Percentiles rank a stretch among this genome's conserved stretches.
Conservation (phyloP, 2,797 vertebrate species). For the Tinamus major region DNA sequence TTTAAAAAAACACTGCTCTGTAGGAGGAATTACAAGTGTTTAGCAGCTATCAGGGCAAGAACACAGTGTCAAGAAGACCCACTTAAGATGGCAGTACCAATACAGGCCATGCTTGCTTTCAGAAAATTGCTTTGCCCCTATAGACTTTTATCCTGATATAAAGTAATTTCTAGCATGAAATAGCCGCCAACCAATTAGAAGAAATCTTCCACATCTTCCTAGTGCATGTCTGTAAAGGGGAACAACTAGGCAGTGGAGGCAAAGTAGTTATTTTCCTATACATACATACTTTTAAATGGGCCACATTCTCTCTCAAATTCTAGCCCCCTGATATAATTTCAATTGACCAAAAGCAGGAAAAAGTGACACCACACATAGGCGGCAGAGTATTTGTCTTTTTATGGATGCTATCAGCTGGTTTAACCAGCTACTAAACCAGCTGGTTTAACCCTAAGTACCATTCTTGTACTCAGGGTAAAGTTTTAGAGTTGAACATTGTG, state of each 20-base stretch:
- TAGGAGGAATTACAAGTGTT: background rate
- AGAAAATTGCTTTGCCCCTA: conserved; percentile 40
- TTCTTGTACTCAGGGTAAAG: conserved; percentile 19
- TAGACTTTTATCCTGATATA: background rate
- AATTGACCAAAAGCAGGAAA: background rate
- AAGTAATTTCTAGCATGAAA: conserved; percentile 21
- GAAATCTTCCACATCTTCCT: conserved; percentile 18
- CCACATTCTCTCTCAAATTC: conserved; percentile 27
- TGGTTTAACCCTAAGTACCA: conserved; percentile 25
- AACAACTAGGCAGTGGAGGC: background rate
- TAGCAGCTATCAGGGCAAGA: conserved; percentile 1
- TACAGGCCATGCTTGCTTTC: conserved; percentile 35
- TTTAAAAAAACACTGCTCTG: background rate
- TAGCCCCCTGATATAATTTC: background rate
- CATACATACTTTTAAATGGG: background rate
- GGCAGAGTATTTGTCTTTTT: background rate
- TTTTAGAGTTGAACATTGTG: background rate
- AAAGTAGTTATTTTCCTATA: conserved; percentile 13
- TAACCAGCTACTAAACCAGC: background rate
- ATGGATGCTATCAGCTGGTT: background rate
- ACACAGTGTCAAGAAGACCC: conserved; percentile 25
- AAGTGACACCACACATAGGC: background rate
- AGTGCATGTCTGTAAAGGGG: background rate
- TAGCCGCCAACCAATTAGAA: conserved; percentile 16
- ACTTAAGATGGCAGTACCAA: conserved; percentile 17